These are phyloP conservation scores for Hypena proboscidalis DNA, from an alignment of 2,888 invertebrate species.

Conservation along the genomic window DNA sequence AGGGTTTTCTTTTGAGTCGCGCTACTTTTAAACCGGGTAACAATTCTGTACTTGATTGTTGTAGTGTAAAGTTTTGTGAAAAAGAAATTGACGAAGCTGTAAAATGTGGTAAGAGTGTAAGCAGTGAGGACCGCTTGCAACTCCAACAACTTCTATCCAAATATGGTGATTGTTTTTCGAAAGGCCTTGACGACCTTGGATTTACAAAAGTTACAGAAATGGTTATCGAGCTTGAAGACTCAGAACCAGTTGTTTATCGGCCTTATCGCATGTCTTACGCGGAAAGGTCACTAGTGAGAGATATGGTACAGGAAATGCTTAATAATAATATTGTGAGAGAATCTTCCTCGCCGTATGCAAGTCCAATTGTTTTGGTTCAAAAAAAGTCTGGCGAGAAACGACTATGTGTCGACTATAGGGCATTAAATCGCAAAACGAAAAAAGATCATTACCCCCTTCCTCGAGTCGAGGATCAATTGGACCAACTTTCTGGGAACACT, in stretches of 20 bases:
- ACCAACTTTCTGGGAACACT: neutral
- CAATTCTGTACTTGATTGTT: too few species aligned
- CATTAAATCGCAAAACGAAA: neutral
- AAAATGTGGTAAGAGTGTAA: neutral
- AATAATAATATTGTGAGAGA: neutral
- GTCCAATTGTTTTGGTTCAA: conserved; percentile 1
- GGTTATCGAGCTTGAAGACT: conserved; percentile 1
- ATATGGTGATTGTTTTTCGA: conserved; percentile 7
- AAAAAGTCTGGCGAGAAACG: conserved; percentile 3
- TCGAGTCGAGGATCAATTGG: neutral
- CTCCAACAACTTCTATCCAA: neutral
- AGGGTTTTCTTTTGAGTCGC: neutral
- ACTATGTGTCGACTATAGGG: conserved; percentile 2
- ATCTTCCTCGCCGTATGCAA: conserved; percentile 4
- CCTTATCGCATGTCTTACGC: conserved; percentile 6
- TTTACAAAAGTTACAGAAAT: neutral
- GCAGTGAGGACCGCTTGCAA: neutral
- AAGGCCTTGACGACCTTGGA: conserved; percentile 7
- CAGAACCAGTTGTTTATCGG: conserved; percentile 2
- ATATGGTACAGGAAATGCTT: conserved; percentile 3
- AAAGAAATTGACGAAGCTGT: neutral
- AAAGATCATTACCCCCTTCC: conserved; percentile 6
- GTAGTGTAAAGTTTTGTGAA: too few species aligned
- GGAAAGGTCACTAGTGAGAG: neutral
- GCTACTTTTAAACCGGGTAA: neutral